Conservation (phyloP, 2,888 invertebrate genomes). For the Slavum lentiscoides region DNA sequence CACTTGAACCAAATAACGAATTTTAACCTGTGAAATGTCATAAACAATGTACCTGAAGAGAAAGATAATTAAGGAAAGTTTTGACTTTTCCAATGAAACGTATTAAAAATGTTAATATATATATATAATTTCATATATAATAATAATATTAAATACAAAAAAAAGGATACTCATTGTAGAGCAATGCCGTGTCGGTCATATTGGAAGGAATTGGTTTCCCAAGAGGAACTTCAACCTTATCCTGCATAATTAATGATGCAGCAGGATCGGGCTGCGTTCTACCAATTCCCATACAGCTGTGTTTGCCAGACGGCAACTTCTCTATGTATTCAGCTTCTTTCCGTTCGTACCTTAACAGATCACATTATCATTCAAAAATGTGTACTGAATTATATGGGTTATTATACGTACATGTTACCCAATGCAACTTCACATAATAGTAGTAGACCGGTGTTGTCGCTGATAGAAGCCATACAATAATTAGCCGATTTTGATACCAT, state of each 20-base stretch:
- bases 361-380: slow-evolving; percentile 26
- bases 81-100: not conserved
- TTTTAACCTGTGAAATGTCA: slow-evolving; percentile 89
- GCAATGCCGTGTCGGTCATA: slow-evolving; percentile 62
- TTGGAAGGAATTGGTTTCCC: slow-evolving; percentile 67
- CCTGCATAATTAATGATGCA: slow-evolving; percentile 63
- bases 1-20: slow-evolving; percentile 83
- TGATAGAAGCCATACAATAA: slow-evolving; percentile 80
- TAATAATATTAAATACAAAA: too few relatives aligned
- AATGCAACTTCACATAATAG: slow-evolving; percentile 94
- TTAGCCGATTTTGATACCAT: slow-evolving; percentile 99
- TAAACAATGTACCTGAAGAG: slow-evolving; percentile 81
- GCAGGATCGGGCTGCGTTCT: slow-evolving; percentile 81
- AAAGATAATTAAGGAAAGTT: slow-evolving; percentile 24
- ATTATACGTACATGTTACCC: slow-evolving; percentile 77
- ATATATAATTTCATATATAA: not conserved
- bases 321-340: slow-evolving; percentile 72
- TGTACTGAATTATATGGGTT: not conserved
- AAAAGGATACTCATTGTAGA: slow-evolving; percentile 93
- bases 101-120: not conserved
- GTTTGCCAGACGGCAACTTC: slow-evolving; percentile 78
- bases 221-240: slow-evolving; percentile 78
- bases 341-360: slow-evolving; percentile 71
- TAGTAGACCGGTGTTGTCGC: slow-evolving; percentile 78
- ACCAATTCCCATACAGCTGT: slow-evolving; percentile 88